These are phyloP conservation scores for Pelusios castaneus DNA, from an alignment of 2,113 vertebrate species.

Conservation along the genomic window DNA sequence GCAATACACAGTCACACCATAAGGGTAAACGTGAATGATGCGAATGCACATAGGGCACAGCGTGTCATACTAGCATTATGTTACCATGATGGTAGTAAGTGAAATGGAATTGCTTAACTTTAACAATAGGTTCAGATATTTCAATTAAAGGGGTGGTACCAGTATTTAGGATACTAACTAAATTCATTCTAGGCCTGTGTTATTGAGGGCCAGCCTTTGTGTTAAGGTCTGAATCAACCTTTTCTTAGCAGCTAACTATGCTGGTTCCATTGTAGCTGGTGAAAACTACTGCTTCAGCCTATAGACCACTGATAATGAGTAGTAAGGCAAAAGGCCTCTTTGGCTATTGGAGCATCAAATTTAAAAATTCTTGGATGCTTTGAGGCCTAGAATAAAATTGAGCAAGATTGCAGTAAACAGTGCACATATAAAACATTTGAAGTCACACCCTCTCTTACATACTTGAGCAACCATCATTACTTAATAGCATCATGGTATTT, in stretches of 20 bases:
- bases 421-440: background rate
- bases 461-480: background rate
- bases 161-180: background rate
- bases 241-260: background rate
- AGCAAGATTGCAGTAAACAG: background rate
- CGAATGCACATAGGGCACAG: too few species aligned
- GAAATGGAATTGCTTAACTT: background rate
- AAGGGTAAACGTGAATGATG: too few species aligned
- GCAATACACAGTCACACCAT: too few species aligned
- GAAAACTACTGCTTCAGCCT: background rate
- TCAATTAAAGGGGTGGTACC: background rate
- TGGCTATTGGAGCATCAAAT: background rate
- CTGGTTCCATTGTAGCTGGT: background rate
- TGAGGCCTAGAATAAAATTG: background rate
- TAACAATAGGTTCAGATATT: background rate
- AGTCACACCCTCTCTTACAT: background rate
- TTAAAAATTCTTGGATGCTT: background rate
- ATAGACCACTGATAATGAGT: background rate
- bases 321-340: background rate
- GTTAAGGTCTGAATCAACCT: background rate
- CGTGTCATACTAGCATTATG: too few species aligned
- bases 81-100: background rate
- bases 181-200: background rate
- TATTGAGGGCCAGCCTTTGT: background rate
- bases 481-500: background rate